These are phyloP conservation scores for Bucorvus abyssinicus DNA, from an alignment of 2,797 vertebrate species.

Conservation along the genomic window DNA sequence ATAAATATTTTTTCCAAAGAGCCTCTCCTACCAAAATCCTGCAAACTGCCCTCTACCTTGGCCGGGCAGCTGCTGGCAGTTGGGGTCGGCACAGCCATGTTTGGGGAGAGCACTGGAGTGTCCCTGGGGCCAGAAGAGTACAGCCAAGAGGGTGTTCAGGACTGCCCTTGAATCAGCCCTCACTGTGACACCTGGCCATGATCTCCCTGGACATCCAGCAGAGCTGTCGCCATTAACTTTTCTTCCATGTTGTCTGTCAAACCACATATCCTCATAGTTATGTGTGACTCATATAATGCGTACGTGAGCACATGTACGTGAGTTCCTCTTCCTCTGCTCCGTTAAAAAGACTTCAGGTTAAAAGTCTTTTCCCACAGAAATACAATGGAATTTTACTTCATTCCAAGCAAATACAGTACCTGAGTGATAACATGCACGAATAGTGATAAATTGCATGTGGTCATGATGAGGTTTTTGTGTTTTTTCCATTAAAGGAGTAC, in stretches of 20 bases:
- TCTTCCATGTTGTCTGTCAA: neutral
- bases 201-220: neutral
- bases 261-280: neutral
- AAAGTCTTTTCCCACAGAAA: neutral
- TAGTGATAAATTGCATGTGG: neutral
- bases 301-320: rapidly evolving
- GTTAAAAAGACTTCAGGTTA: neutral
- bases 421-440: neutral
- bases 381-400: neutral
- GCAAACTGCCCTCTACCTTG: neutral
- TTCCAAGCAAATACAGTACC: neutral
- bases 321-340: neutral
- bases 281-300: neutral
- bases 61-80: neutral
- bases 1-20: neutral
- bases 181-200: rapidly evolving
- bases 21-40: neutral
- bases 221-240: neutral
- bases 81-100: rapidly evolving
- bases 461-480: neutral
- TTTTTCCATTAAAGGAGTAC: neutral
- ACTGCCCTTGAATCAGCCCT: neutral
- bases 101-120: rapidly evolving
- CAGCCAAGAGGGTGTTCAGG: neutral
- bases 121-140: rapidly evolving